phyloP scores from a whole-genome alignment of 2,888 invertebrate genomes.

The Eilema sororculum region DNA sequence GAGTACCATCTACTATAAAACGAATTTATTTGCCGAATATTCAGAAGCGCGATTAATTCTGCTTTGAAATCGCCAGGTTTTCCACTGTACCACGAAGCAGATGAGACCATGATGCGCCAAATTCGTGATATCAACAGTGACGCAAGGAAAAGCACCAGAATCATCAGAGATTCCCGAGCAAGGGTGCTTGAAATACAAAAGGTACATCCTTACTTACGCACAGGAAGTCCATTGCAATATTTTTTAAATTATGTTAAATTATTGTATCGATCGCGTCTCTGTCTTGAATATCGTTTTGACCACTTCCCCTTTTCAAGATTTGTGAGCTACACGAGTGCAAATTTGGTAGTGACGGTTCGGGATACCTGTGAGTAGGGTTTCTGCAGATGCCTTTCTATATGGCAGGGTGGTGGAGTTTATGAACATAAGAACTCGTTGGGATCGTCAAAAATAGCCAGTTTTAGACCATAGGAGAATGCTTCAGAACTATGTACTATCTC shows the following conservation, averaged over 20 bases:
- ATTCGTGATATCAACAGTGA: slow-evolving; percentile 75
- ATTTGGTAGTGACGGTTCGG: too few species aligned
- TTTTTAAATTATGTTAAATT: too few species aligned
- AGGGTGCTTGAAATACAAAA: slow-evolving; percentile 75
- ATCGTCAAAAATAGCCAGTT: neutral
- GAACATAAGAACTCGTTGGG: neutral
- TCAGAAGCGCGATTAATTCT: neutral
- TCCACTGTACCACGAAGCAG: slow-evolving; percentile 51
- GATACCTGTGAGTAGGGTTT: too few species aligned
- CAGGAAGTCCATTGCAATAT: too few species aligned
- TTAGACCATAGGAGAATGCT: neutral
- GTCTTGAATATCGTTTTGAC: neutral
- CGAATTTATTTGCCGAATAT: too few species aligned
- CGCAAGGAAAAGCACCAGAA: slow-evolving; percentile 70
- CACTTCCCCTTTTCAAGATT: neutral
- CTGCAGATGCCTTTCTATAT: too few species aligned
- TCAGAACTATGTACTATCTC: neutral
- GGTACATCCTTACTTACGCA: slow-evolving; percentile 20
- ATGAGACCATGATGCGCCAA: slow-evolving; percentile 63
- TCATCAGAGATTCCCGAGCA: slow-evolving; percentile 71
- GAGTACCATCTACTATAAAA: slow-evolving; percentile 45
- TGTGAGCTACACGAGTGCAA: neutral
- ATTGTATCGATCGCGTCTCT: neutral
- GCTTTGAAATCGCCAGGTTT: neutral
- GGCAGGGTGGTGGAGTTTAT: neutral